These are phyloP conservation scores for Troides helena DNA, from an alignment of 2,888 invertebrate species.

Conservation along the genomic window DNA sequence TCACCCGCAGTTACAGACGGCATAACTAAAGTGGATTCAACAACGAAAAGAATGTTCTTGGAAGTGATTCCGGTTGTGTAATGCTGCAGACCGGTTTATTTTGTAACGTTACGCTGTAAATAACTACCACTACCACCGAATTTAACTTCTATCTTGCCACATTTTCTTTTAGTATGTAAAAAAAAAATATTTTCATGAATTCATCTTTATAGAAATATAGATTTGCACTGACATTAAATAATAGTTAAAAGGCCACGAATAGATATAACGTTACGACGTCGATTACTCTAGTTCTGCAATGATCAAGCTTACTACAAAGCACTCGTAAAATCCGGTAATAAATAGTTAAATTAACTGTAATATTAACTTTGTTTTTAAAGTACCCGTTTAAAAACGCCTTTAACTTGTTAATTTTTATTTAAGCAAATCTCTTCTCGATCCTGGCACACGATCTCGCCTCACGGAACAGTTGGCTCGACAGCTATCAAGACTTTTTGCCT, in stretches of 20 bases:
- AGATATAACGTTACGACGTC: too few species aligned
- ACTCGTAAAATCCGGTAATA: too few species aligned
- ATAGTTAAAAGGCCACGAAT: too few species aligned
- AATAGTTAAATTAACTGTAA: too few species aligned
- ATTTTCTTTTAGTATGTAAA: neutral
- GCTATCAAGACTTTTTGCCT: constrained; percentile 14
- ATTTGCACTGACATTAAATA: too few species aligned
- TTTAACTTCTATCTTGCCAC: neutral
- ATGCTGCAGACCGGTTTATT: neutral
- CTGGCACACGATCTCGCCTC: constrained; percentile 17
- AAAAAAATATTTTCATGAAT: too few species aligned
- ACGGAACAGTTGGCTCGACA: constrained; percentile 17
- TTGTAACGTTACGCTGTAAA: constrained; percentile 7
- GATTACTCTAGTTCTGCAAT: too few species aligned
- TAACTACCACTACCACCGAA: neutral
- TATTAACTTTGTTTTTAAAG: too few species aligned
- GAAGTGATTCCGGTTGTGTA: constrained; percentile 14
- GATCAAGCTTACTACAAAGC: too few species aligned
- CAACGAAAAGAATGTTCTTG: constrained; percentile 9
- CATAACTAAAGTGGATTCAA: constrained; percentile 14
- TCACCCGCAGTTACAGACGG: neutral
- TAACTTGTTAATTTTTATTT: constrained; percentile 5
- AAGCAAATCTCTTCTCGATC: constrained; percentile 8
- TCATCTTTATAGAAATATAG: too few species aligned
- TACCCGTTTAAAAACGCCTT: neutral